Percentiles rank a stretch among this genome's conserved stretches.
Conservation (phyloP, 1,140 invertebrate genomes). For the Neodiprion virginianus region DNA sequence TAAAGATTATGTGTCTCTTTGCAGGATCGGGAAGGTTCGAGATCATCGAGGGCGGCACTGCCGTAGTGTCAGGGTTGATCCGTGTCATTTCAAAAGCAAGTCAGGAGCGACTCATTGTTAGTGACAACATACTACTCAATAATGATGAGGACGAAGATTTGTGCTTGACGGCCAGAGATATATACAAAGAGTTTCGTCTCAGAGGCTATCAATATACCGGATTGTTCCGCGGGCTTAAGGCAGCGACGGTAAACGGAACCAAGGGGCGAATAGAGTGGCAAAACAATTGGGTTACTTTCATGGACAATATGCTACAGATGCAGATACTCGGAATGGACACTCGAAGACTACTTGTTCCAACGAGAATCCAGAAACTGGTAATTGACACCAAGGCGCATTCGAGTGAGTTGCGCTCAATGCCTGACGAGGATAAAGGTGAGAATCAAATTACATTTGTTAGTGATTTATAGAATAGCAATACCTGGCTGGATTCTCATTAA, state of each 20-base stretch:
- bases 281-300: constrained; percentile 86
- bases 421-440: constrained; percentile 45
- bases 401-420: constrained; percentile 48
- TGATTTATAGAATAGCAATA: too few species aligned
- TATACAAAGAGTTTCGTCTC: constrained; percentile 88
- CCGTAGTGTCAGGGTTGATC: constrained; percentile 80
- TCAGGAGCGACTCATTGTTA: constrained; percentile 42
- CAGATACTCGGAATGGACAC: constrained; percentile 76
- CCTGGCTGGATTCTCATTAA: neutral
- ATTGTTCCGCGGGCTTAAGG: constrained; percentile 70
- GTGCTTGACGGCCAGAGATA: constrained; percentile 64
- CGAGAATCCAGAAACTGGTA: constrained; percentile 75
- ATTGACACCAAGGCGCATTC: constrained; percentile 77
- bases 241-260: constrained; percentile 37
- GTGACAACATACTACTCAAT: neutral
- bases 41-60: constrained; percentile 76
- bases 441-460: constrained; percentile 8
- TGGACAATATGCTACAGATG: constrained; percentile 90
- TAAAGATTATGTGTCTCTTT: constrained; percentile 14
- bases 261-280: constrained; percentile 45
- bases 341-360: constrained; percentile 78
- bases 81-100: constrained; percentile 59
- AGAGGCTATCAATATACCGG: constrained; percentile 89
- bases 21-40: constrained; percentile 56
- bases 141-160: neutral